Base-by-base conservation (phyloP, 2,113 vertebrate species). In the Origma solitaria region DNA sequence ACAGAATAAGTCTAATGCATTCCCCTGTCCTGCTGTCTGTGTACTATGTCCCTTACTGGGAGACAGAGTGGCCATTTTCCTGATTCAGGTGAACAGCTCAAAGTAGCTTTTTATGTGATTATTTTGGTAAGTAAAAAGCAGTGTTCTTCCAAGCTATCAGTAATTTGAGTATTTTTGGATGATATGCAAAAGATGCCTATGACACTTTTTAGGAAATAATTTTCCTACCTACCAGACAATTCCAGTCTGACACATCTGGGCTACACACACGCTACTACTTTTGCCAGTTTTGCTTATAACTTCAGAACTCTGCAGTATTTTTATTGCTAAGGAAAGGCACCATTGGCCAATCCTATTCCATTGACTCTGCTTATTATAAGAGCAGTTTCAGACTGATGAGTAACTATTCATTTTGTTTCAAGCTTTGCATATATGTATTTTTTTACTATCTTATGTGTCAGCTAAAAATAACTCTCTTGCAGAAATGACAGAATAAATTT, bases 401-500 rank as follows among this genome's bases (percentile, higher is more conserved):
- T 91, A 79, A 79, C 73, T 77, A 15, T 68, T 92, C 58, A 51
- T 95, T 96, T 91, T 10, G 22, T 75, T 69, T 82, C 65, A 90
- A 92, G 71, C 16, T 90, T 81, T 96, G 86, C 44, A 54, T 62
- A 66, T 60, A n/a, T 61, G 47, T 40, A 17, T 64, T 33, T 90
- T 79, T 77, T 89, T 64, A 25, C 64, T 23, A 8, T 82, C 44
- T 86, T 79, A 84, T 83, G 50, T 95, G 81, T 91, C 86, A 64
- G 23, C 88, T 94, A 90, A 97, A 97, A 97, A 95, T 93, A 97
- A 88, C 64, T 58, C 54, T 44, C 83, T 94, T 75, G 25, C 65
- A 93, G 87, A 95, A 95, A 94, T 88, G 92, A 94, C 72, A 96
- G 86, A 95, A 94, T 38, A 79, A 72, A 45, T 95, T 96, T 96